phyloP scores from a whole-genome alignment of 2,113 vertebrate genomes.

The Origma solitaria region DNA sequence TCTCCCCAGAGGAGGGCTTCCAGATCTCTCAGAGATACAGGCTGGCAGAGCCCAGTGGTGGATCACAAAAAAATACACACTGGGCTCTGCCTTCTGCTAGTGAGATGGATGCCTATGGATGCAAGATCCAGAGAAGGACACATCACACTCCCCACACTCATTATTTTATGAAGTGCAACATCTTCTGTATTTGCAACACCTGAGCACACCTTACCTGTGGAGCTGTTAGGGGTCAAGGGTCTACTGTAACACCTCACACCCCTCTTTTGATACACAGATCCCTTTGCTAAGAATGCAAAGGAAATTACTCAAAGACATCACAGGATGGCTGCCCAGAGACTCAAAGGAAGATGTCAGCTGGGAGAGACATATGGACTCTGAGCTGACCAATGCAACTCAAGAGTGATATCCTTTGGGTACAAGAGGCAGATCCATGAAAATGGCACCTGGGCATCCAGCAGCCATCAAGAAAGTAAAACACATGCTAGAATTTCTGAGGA shows the following conservation, averaged over 20 bases:
- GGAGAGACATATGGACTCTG: background rate
- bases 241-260: background rate
- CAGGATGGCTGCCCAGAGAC: background rate
- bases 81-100: background rate
- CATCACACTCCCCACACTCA: background rate
- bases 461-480: background rate
- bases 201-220: background rate
- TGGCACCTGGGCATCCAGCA: background rate
- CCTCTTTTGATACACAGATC: background rate
- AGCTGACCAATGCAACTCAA: background rate
- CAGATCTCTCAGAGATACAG: background rate
- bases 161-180: background rate
- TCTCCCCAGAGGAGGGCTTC: background rate
- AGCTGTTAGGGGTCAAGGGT: background rate
- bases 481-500: background rate
- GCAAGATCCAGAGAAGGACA: background rate
- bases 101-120: fast-evolving
- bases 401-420: background rate
- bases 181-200: background rate
- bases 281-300: background rate
- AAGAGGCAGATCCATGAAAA: background rate
- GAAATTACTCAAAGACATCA: background rate
- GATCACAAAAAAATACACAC: background rate
- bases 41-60: background rate
- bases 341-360: background rate